Conservation (phyloP, 2,113 vertebrate genomes). For the human region GRCh38 chr5:164773001-164773500, state of each 20-base stretch:
- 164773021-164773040: neutral
- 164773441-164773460: neutral
- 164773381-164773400: neutral
- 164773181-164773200: neutral
- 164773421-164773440: neutral
- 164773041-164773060: neutral
- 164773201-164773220: accelerated
- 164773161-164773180: neutral
- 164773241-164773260: accelerated
- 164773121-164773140: neutral
- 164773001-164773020: neutral
- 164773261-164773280: neutral
- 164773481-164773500: neutral
- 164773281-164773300: neutral
- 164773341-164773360: neutral
- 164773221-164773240: neutral
- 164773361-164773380: neutral
- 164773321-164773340: neutral
- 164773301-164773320: neutral
- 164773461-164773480: neutral
- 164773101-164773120: neutral
- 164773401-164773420: neutral
- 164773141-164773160: neutral
- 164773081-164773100: neutral
- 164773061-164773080: neutral